Conservation (phyloP, 2,797 vertebrate genomes). For the Paedocypris micromegethes region DNA sequence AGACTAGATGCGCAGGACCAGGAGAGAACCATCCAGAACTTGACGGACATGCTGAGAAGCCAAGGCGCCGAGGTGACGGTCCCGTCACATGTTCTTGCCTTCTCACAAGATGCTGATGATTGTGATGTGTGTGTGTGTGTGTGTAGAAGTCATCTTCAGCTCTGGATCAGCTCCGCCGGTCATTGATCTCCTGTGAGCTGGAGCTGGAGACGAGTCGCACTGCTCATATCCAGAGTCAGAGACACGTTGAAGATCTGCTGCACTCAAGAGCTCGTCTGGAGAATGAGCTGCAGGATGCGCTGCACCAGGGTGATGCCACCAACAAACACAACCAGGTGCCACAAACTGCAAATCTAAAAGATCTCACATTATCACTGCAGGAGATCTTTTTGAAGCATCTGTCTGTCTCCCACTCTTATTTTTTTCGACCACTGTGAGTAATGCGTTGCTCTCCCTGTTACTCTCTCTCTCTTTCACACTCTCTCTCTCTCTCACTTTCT, state of each 20-base stretch:
- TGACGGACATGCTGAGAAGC: conserved; percentile 78
- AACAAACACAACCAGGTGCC: conserved; percentile 87
- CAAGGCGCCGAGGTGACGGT: conserved; percentile 82
- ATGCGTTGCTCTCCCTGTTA: background rate
- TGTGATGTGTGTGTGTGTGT: conserved; percentile 31
- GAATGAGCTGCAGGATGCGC: conserved; percentile 68
- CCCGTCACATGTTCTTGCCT: background rate
- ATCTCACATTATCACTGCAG: background rate
- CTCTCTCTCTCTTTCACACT: too few relatives aligned
- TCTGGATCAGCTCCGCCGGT: conserved; percentile 75
- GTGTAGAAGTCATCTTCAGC: conserved; percentile 46
- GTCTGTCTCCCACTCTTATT: too few relatives aligned
- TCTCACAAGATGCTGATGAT: conserved; percentile 62
- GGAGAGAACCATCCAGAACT: conserved; percentile 78
- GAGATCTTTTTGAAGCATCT: background rate
- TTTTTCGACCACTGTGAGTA: background rate
- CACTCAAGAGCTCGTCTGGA: conserved; percentile 71
- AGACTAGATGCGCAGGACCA: conserved; percentile 78
- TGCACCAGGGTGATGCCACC: conserved; percentile 81
- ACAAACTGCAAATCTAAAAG: too few relatives aligned
- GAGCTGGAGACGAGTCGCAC: conserved; percentile 82
- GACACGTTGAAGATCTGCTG: conserved; percentile 73
- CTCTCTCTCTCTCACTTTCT: too few relatives aligned
- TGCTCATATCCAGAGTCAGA: conserved; percentile 73
- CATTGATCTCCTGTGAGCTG: conserved; percentile 82